Evolutionary conservation across 2,888 invertebrate species (phyloP).

Genomic region (Noctua janthina): DNA sequence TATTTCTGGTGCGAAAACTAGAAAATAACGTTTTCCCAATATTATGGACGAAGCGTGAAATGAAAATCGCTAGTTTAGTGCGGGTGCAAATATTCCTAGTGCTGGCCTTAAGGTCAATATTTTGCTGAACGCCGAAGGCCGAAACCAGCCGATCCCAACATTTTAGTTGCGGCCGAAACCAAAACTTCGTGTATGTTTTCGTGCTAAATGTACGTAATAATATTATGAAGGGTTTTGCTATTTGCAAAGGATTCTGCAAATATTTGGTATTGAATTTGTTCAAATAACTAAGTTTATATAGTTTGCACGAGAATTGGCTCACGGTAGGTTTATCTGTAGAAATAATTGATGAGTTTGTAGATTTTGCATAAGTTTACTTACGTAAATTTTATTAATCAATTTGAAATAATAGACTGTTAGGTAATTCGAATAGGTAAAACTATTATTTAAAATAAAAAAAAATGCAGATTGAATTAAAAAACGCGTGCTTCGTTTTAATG

Average conservation of each 20-base stretch:
- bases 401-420: background rate
- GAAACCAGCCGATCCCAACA: slow-evolving; percentile 12
- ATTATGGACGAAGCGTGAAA: slow-evolving; percentile 33
- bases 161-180: slow-evolving; percentile 32
- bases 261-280: slow-evolving; percentile 18
- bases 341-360: background rate
- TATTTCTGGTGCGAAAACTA: slow-evolving; percentile 9
- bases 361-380: background rate
- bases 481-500: too few species aligned
- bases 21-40: slow-evolving; percentile 37
- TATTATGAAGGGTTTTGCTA: slow-evolving; percentile 28
- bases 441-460: too few species aligned
- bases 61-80: slow-evolving; percentile 41
- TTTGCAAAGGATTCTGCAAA: slow-evolving; percentile 48
- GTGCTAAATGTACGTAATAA: slow-evolving; percentile 33
- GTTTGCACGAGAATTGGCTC: background rate
- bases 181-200: slow-evolving; percentile 34
- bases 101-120: slow-evolving; percentile 26
- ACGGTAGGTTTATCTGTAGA: background rate
- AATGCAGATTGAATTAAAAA: too few species aligned
- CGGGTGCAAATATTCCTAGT: slow-evolving; percentile 28
- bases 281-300: background rate
- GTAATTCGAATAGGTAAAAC: background rate
- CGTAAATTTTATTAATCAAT: background rate
- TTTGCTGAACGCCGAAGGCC: slow-evolving; percentile 19